Evolutionary conservation across 2,888 invertebrate species (phyloP).

Genomic region (Phortica okadai): DNA sequence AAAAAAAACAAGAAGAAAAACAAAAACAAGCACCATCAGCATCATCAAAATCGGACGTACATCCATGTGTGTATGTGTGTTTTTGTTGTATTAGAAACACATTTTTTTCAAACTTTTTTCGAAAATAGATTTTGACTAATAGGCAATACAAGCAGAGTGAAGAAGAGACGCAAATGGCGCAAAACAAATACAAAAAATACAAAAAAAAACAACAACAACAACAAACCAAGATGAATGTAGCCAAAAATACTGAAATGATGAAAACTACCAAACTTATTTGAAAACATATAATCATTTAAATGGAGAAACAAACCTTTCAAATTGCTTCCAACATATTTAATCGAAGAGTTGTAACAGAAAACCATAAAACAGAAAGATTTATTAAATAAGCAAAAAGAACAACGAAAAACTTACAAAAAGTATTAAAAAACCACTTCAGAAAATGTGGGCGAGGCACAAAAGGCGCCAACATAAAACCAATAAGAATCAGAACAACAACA

Average conservation of each 20-base stretch:
- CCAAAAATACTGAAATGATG: slow-evolving; percentile 31
- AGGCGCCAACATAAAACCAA: neutral
- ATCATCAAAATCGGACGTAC: slow-evolving; percentile 31
- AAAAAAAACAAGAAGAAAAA: neutral
- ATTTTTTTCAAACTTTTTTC: slow-evolving; percentile 50
- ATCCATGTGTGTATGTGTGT: slow-evolving; percentile 38
- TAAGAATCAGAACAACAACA: slow-evolving; percentile 43
- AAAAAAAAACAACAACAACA: slow-evolving; percentile 47
- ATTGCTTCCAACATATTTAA: neutral
- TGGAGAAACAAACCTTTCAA: neutral
- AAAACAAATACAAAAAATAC: slow-evolving; percentile 55
- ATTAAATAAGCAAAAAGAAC: neutral
- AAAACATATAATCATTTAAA: neutral
- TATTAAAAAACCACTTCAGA: neutral
- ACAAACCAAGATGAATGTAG: slow-evolving; percentile 39
- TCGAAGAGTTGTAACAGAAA: too few relatives aligned
- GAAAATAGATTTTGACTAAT: slow-evolving; percentile 73
- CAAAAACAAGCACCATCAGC: neutral
- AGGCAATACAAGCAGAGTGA: slow-evolving; percentile 38
- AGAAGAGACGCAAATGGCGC: neutral
- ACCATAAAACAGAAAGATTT: too few relatives aligned
- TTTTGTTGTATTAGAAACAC: slow-evolving; percentile 31
- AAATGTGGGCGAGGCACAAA: too few relatives aligned
- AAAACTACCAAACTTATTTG: slow-evolving; percentile 42
- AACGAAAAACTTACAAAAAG: neutral